Base-by-base conservation (phyloP, 2,113 vertebrate genomes). In the Hoplias malabaricus region DNA sequence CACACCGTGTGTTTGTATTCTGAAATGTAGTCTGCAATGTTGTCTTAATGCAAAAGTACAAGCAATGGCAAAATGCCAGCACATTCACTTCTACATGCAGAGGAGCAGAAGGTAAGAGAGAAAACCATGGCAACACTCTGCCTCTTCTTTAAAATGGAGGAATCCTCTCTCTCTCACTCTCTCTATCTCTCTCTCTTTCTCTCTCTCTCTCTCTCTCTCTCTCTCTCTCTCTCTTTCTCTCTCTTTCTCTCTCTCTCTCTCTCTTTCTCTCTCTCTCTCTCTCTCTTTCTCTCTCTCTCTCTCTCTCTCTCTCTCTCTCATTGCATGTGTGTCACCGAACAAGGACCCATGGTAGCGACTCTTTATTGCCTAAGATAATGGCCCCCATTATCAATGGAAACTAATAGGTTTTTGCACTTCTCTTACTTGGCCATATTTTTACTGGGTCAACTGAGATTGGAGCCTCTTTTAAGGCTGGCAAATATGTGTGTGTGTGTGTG, bases 41-140 rank as follows among this genome's bases (percentile, higher is more conserved):
- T 34, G 34, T 4, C 27, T 34, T 48, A 48, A 36, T 21, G 7
- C 23, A 63, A 16, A 21, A 21, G 63, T 33, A 23, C 19, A 54
- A 56, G 50, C 13, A 57, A 71, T n/a, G 61, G 13, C 21, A 66
- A 61, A 25, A 42, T 57, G 11, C 10, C 36, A 54, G 29, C 31
- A 69, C 48, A 59, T 59, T 76, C 48, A 46, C 59, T 36, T 62
- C 61, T n/a, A 73, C 68, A 59, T 9, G 56, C 75, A 53, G 38
- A 38, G 38, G 65, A 67, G 63, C 54, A 48, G 29, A 74, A 56
- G 43, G 53, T 48, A 54, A 62, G 38, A 31, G 23, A 73, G 65
- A 69, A 80, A 38, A 73, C 63, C 69, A 80, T 83, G 69, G 74
- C 69, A 83, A 69, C 74, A 50, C 70, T 69, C 31, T 14, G 33